Evolutionary conservation across 2,797 vertebrate genomes (phyloP).

Genomic region (Chrysocyon brachyurus): DNA sequence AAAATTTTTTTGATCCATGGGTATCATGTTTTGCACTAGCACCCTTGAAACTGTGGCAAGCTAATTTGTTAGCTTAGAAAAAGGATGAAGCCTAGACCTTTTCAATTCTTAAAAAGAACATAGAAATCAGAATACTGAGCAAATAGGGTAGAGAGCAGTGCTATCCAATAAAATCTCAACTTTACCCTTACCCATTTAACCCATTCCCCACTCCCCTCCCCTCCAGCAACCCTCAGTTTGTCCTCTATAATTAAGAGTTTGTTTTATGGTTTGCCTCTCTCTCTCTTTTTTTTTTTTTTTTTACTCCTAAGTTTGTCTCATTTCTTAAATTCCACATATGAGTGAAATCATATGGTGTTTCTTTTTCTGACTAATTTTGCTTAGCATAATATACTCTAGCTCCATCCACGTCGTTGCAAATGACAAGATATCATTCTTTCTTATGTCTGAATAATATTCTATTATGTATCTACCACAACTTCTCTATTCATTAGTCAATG

Average conservation of each 20-base stretch:
- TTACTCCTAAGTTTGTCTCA: not conserved
- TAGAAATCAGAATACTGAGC: constrained; percentile 8
- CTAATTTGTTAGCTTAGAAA: not conserved
- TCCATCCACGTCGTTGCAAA: not conserved
- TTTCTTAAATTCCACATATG: not conserved
- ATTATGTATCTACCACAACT: not conserved
- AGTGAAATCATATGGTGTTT: not conserved
- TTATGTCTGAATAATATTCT: not conserved
- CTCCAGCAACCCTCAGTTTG: not conserved
- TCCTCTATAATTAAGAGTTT: not conserved
- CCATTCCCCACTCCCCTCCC: too few relatives aligned
- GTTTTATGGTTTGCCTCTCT: not conserved
- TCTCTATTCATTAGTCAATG: not conserved
- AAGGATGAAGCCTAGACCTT: not conserved
- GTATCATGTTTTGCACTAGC: not conserved
- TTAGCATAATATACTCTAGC: not conserved
- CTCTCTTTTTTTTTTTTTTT: not conserved
- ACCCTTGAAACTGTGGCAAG: not conserved
- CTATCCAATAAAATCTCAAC: not conserved
- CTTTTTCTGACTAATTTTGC: not conserved
- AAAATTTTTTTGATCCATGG: not conserved
- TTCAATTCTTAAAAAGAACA: not conserved
- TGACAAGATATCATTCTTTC: not conserved
- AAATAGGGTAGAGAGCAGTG: not conserved
- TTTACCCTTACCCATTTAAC: too few relatives aligned